phyloP scores from a whole-genome alignment of 2,888 invertebrate species.

The Ormyrus rosae region DNA sequence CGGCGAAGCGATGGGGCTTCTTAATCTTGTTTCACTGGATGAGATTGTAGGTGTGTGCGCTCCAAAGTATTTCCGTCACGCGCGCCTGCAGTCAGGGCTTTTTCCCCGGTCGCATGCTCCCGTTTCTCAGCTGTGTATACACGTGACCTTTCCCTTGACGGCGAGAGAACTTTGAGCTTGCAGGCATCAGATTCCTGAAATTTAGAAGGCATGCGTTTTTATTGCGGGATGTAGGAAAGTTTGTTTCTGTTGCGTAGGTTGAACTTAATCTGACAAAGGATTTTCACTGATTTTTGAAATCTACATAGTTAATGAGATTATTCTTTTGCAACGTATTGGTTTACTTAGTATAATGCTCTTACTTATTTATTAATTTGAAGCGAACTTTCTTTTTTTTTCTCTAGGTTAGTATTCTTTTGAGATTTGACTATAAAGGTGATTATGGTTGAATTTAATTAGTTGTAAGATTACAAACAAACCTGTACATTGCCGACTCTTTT shows the following conservation, averaged over 20 bases:
- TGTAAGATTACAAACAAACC: too few species aligned
- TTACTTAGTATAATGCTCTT: constrained; percentile 40
- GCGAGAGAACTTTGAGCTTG: not conserved
- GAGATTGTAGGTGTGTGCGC: not conserved
- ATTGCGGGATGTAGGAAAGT: too few species aligned
- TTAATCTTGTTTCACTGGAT: constrained; percentile 55
- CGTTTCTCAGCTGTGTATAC: not conserved
- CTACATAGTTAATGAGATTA: constrained; percentile 25
- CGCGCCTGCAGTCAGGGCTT: constrained; percentile 1
- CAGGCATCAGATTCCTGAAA: too few species aligned
- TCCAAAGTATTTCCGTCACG: constrained; percentile 22
- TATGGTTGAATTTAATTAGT: too few species aligned
- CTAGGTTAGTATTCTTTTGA: too few species aligned
- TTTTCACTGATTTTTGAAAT: not conserved
- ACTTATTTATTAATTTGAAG: constrained; percentile 20
- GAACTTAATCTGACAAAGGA: not conserved
- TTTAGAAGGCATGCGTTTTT: too few species aligned
- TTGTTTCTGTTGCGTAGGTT: too few species aligned
- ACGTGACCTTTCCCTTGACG: constrained; percentile 37
- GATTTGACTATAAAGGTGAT: too few species aligned
- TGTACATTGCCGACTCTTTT: too few species aligned
- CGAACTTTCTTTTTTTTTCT: not conserved
- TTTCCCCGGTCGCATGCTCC: not conserved
- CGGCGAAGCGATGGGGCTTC: constrained; percentile 35
- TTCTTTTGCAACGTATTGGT: constrained; percentile 35